Evolutionary conservation across 2,797 vertebrate genomes (phyloP).

Genomic region (Pseudomugil tenellus): DNA sequence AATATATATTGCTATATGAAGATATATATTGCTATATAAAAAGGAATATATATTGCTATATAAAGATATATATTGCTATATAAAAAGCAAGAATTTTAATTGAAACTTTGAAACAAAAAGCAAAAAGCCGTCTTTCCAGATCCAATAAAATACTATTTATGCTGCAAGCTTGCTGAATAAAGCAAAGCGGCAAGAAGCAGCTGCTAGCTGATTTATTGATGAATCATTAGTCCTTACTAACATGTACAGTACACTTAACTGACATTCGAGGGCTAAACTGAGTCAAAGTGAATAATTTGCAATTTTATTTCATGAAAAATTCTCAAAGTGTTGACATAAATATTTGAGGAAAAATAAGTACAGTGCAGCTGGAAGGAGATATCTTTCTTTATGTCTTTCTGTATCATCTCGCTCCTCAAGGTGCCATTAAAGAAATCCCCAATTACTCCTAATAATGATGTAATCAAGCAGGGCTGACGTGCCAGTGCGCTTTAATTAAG

Average conservation of each 20-base stretch:
- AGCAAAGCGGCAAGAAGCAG: constrained; percentile 5
- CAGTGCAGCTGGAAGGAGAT: constrained; percentile 3
- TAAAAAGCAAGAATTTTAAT: too few species aligned
- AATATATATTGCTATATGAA: too few species aligned
- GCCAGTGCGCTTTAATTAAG: constrained; percentile 83
- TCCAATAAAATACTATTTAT: too few species aligned
- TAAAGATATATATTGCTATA: too few species aligned
- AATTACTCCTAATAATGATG: constrained; percentile 86
- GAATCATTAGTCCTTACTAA: constrained; percentile 32
- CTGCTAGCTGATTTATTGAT: constrained; percentile 37
- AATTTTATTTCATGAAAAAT: constrained; percentile 45
- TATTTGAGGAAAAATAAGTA: constrained; percentile 24
- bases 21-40: too few species aligned
- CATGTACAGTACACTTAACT: constrained; percentile 33
- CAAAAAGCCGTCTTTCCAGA: too few species aligned
- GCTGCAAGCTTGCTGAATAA: too few species aligned
- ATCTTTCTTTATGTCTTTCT: constrained; percentile 5
- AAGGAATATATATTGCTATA: too few species aligned
- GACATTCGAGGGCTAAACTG: constrained; percentile 38
- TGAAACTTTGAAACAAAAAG: too few species aligned
- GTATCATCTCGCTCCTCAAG: constrained; percentile 61
- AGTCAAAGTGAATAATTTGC: constrained; percentile 22
- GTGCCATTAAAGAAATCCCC: constrained; percentile 83
- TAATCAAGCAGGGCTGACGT: constrained; percentile 81
- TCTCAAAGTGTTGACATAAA: constrained; percentile 46